These are phyloP conservation scores for Drosophila neonasuta DNA, from an alignment of 2,888 invertebrate species.

Conservation along the genomic window DNA sequence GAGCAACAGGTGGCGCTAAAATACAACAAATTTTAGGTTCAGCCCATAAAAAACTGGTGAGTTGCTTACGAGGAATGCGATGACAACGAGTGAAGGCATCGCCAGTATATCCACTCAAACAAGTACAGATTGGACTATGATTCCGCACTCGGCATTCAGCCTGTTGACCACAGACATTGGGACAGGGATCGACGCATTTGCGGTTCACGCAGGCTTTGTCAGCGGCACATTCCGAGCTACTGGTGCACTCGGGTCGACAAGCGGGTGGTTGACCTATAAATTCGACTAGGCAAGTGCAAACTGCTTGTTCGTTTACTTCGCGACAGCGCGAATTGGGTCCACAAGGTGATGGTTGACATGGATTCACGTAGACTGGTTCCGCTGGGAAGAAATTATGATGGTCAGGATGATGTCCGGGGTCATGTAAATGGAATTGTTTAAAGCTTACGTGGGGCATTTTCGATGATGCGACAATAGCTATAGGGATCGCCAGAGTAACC, in stretches of 20 bases:
- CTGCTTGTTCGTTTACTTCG: slow-evolving; percentile 87
- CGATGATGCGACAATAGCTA: slow-evolving; percentile 84
- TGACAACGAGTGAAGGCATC: slow-evolving; percentile 84
- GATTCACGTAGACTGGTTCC: slow-evolving; percentile 83
- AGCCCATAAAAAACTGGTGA: background rate
- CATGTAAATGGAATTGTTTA: background rate
- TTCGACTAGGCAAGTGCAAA: slow-evolving; percentile 87
- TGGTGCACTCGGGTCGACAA: slow-evolving; percentile 88
- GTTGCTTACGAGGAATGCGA: slow-evolving; percentile 81
- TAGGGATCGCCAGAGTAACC: slow-evolving; percentile 88
- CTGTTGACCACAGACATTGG: slow-evolving; percentile 88
- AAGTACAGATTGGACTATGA: slow-evolving; percentile 90
- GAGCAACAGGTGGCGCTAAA: slow-evolving; percentile 65
- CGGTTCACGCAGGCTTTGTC: slow-evolving; percentile 87
- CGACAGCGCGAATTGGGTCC: slow-evolving; percentile 92
- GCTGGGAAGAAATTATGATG: slow-evolving; percentile 79
- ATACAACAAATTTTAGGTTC: slow-evolving; percentile 1
- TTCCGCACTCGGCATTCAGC: slow-evolving; percentile 88
- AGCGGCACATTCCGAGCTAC: slow-evolving; percentile 87
- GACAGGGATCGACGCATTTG: slow-evolving; percentile 89
- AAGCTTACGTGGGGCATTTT: slow-evolving; percentile 83
- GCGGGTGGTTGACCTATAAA: slow-evolving; percentile 84
- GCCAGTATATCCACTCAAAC: slow-evolving; percentile 85
- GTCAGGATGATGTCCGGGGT: background rate
- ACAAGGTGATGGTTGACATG: slow-evolving; percentile 91